Percentiles rank a stretch among this genome's conserved stretches.
Conservation (phyloP, 2,113 vertebrate species). For the Fulica atra region DNA sequence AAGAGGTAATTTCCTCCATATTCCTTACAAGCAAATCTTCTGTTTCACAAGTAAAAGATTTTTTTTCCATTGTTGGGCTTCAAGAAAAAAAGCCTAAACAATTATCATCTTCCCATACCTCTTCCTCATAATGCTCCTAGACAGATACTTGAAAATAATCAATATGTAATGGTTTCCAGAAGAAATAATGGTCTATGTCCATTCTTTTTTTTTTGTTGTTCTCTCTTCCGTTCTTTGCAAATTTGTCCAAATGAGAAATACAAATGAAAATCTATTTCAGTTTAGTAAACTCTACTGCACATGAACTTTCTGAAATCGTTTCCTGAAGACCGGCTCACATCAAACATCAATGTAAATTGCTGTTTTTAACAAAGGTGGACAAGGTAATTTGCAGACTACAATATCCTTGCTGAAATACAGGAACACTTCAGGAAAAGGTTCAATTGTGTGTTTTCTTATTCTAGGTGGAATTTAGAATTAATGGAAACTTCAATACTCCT, state of each 20-base stretch:
- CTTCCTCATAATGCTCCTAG: background rate
- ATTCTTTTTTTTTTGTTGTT: background rate
- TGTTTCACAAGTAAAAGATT: background rate
- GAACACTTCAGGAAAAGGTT: background rate
- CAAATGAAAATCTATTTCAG: background rate
- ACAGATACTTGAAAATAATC: background rate
- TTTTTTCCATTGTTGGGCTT: background rate
- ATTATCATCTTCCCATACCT: background rate
- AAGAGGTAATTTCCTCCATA: background rate
- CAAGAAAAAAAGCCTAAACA: accelerated
- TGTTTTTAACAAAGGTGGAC: background rate
- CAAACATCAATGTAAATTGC: background rate
- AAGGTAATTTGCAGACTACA: background rate
- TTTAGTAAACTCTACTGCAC: background rate
- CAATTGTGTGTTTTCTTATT: background rate
- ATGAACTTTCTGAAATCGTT: background rate
- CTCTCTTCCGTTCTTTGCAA: background rate
- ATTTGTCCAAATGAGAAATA: background rate
- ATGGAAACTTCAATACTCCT: background rate
- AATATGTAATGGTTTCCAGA: background rate
- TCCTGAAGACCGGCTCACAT: background rate
- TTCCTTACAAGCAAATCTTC: background rate
- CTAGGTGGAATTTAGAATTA: background rate
- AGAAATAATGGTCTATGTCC: background rate
- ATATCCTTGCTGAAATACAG: background rate